Evolutionary conservation across 2,797 vertebrate species (phyloP).

Genomic region (Tarsius wallacei): DNA sequence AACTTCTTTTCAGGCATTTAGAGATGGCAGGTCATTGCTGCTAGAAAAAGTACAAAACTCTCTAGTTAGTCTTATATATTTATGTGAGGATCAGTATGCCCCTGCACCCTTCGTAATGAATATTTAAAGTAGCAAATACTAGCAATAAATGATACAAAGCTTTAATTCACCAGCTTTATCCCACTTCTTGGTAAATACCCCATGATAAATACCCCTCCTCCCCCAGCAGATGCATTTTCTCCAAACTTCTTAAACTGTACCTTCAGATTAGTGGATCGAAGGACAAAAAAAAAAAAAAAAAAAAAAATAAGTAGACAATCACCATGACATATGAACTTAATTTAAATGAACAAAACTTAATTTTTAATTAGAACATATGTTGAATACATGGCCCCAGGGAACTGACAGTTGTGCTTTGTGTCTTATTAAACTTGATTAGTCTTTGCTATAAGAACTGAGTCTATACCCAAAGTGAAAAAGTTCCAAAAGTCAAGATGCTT

Average conservation of each 20-base stretch:
- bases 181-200: not conserved
- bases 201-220: not conserved
- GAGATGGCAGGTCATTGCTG: not conserved
- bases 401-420: slow-evolving; percentile 28
- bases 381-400: slow-evolving; percentile 54
- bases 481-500: not conserved
- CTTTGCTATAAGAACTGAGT: not conserved
- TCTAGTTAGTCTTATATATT: not conserved
- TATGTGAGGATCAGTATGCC: not conserved
- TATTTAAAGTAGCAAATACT: not conserved
- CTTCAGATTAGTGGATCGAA: not conserved
- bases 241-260: not conserved
- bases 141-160: not conserved
- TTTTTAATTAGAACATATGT: slow-evolving; percentile 83
- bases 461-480: not conserved
- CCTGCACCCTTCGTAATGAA: not conserved
- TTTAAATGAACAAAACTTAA: slow-evolving; percentile 74
- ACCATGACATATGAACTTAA: slow-evolving; percentile 58
- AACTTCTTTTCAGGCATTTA: not conserved
- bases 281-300: slow-evolving; percentile 60
- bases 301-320: slow-evolving; percentile 50
- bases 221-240: not conserved
- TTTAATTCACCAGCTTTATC: not conserved
- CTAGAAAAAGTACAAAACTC: not conserved
- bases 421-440: slow-evolving; percentile 21